Conservation (phyloP, 1,140 invertebrate species). For the Gyrodactylus salaris region DNA sequence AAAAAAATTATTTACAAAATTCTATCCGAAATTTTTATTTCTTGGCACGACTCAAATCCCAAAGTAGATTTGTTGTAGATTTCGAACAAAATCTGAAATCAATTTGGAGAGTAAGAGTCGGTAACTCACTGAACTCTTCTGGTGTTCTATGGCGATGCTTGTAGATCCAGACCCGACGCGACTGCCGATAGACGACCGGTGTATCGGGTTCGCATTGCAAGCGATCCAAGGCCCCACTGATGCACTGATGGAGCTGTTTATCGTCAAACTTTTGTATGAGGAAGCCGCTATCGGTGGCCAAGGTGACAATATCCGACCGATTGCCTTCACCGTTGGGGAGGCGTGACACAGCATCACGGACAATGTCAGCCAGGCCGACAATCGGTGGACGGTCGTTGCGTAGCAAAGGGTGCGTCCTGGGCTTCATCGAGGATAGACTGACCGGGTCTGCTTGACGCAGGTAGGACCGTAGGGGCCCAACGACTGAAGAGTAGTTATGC, state of each 20-base stretch:
- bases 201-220: conserved; percentile 48
- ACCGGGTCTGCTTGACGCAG: not conserved
- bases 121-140: conserved; percentile 30
- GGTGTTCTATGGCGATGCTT: conserved; percentile 39
- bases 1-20: too few species aligned
- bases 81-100: too few species aligned
- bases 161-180: conserved; percentile 61
- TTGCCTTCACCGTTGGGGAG: conserved; percentile 67
- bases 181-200: conserved; percentile 57
- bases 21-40: too few species aligned
- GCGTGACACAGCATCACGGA: conserved; percentile 56
- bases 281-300: conserved; percentile 34
- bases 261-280: not conserved
- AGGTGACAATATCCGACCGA: conserved; percentile 45
- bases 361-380: conserved; percentile 17
- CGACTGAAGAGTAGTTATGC: conserved; percentile 49
- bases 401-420: conserved; percentile 45
- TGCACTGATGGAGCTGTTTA: not conserved
- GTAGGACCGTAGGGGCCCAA: conserved; percentile 46
- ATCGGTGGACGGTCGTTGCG: conserved; percentile 34
- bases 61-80: too few species aligned
- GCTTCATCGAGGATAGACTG: conserved; percentile 25
- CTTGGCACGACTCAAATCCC: too few species aligned
- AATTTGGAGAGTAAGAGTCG: too few species aligned
- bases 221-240: conserved; percentile 49